Conservation (phyloP, 2,797 vertebrate species). For the Mus spretus region DNA sequence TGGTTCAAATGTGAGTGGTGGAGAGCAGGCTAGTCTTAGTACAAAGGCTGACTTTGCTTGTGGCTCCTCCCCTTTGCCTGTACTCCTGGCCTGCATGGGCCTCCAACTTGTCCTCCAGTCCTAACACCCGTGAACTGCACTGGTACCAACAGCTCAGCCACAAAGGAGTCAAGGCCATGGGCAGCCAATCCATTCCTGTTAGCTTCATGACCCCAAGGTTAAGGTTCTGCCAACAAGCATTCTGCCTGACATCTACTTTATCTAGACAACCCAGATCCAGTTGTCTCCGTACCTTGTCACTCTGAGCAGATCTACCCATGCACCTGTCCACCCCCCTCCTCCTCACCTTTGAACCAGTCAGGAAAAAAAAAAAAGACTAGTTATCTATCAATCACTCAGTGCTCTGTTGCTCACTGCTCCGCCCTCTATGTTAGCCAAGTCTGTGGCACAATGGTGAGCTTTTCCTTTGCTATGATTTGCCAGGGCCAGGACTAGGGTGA, state of each 20-base stretch:
- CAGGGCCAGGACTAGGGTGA: constrained; percentile 76
- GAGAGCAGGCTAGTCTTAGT: constrained; percentile 26
- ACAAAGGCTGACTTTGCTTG: constrained; percentile 29
- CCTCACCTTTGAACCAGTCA: constrained; percentile 17
- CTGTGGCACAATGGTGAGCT: constrained; percentile 50
- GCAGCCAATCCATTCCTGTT: constrained; percentile 21
- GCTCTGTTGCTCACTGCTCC: constrained; percentile 1
- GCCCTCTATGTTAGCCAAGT: constrained; percentile 49
- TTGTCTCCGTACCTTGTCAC: background rate
- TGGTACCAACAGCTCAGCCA: background rate
- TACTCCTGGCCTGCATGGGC: background rate
- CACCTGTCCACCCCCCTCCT: constrained; percentile 1
- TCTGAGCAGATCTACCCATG: constrained; percentile 24
- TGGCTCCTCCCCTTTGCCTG: constrained; percentile 8
- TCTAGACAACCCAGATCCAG: background rate
- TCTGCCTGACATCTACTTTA: constrained; percentile 25
- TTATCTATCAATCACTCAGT: constrained; percentile 33
- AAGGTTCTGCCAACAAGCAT: constrained; percentile 3
- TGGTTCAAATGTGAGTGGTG: constrained; percentile 18
- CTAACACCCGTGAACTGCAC: background rate
- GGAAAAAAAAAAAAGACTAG: background rate
- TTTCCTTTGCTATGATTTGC: constrained; percentile 74
- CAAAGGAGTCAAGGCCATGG: constrained; percentile 45
- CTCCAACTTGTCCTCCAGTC: constrained; percentile 34
- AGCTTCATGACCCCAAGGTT: constrained; percentile 36